Percentiles rank a stretch among this genome's conserved stretches.
Conservation (phyloP, 2,888 invertebrate species). For the Ochropleura plecta region DNA sequence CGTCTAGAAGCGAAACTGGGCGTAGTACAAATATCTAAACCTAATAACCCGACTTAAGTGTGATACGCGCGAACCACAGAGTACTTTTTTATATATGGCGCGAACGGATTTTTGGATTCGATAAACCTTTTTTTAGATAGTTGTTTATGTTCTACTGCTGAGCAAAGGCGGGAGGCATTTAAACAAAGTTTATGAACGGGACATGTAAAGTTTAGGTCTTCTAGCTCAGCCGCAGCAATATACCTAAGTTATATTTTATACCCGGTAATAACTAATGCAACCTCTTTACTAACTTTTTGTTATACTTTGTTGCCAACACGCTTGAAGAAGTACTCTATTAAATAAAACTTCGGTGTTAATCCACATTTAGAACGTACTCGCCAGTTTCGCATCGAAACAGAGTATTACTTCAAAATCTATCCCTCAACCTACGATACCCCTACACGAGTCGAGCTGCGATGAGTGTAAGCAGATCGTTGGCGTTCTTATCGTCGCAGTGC, state of each 20-base stretch:
- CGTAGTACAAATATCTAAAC: background rate
- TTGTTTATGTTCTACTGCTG: too few relatives aligned
- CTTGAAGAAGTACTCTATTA: background rate
- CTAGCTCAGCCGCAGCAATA: too few relatives aligned
- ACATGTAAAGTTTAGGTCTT: too few relatives aligned
- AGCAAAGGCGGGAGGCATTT: too few relatives aligned
- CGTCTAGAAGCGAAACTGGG: background rate
- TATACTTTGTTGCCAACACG: background rate
- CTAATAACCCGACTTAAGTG: background rate
- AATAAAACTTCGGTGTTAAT: background rate
- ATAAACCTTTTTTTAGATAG: too few relatives aligned
- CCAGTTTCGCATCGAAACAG: slow-evolving; percentile 9
- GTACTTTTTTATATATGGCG: too few relatives aligned
- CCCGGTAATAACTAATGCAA: too few relatives aligned
- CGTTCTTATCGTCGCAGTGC: slow-evolving; percentile 79
- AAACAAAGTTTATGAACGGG: too few relatives aligned
- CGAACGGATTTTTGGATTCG: too few relatives aligned
- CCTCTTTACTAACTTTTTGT: background rate
- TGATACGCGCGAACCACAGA: too few relatives aligned
- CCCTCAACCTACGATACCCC: background rate
- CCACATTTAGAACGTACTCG: background rate
- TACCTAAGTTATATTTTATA: too few relatives aligned
- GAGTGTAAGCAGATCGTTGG: slow-evolving; percentile 82
- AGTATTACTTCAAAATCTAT: slow-evolving; percentile 7
- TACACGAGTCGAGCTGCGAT: slow-evolving; percentile 78